Evolutionary conservation across 2,888 invertebrate species (phyloP).

Genomic region (Diaperis boleti): DNA sequence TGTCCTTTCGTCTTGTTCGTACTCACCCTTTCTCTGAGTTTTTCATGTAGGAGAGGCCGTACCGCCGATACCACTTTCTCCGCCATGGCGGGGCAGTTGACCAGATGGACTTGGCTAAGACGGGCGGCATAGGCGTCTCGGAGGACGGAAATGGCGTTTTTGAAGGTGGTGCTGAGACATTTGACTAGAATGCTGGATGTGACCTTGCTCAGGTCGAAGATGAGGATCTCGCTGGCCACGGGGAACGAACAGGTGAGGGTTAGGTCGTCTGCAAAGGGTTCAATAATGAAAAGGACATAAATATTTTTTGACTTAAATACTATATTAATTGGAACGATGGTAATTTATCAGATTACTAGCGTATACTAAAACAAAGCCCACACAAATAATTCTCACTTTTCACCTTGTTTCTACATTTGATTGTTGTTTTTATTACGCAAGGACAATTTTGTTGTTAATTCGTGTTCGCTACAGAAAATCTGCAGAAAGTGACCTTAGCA

Average conservation of each 20-base stretch:
- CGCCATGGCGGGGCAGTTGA: slow-evolving; percentile 72
- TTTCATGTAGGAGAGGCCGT: slow-evolving; percentile 74
- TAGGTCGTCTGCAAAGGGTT: slow-evolving; percentile 68
- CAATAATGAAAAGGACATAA: too few species aligned
- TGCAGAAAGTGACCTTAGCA: too few species aligned
- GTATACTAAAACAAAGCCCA: too few species aligned
- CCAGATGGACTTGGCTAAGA: slow-evolving; percentile 74
- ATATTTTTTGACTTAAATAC: too few species aligned
- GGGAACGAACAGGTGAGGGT: slow-evolving; percentile 69
- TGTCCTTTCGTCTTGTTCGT: too few species aligned
- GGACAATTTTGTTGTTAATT: too few species aligned
- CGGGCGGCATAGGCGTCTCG: slow-evolving; percentile 76
- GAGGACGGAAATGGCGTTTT: slow-evolving; percentile 69
- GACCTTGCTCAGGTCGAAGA: slow-evolving; percentile 67
- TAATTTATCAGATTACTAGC: too few species aligned
- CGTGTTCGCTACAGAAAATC: too few species aligned
- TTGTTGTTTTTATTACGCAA: too few species aligned
- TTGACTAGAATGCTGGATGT: slow-evolving; percentile 58
- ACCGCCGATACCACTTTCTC: slow-evolving; percentile 72
- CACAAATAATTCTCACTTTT: too few species aligned
- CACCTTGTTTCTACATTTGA: too few species aligned
- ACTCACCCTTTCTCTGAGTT: slow-evolving; percentile 72
- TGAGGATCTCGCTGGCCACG: slow-evolving; percentile 70
- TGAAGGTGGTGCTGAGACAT: slow-evolving; percentile 61
- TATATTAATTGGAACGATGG: background rate